A percentile compares a stretch with the other conserved stretches of the same genome.
phyloP scores from a whole-genome alignment of 2,113 vertebrate species.

The Zosterops lateralis region DNA sequence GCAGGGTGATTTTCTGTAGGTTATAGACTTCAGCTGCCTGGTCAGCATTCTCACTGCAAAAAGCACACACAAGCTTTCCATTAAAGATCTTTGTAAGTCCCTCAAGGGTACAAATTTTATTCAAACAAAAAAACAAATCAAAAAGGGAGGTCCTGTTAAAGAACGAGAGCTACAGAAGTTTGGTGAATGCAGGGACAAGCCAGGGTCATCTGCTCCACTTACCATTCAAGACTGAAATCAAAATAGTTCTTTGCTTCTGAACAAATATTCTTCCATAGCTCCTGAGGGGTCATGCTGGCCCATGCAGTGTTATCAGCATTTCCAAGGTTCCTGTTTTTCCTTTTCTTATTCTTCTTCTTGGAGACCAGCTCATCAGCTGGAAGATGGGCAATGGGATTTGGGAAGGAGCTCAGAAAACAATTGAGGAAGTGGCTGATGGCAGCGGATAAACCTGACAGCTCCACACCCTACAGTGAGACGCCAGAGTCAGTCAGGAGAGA shows the following conservation, averaged over 20 bases:
- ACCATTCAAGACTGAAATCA: conserved; percentile 89
- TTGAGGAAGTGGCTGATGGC: conserved; percentile 98
- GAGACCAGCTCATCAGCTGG: conserved; percentile 93
- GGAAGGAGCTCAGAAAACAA: conserved; percentile 95
- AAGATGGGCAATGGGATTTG: conserved; percentile 91
- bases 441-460: conserved; percentile 92
- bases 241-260: conserved; percentile 91
- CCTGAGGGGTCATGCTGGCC: conserved; percentile 91
- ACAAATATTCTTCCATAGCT: conserved; percentile 93
- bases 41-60: conserved; percentile 88
- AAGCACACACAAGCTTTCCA: neutral
- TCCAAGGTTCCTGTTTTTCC: conserved; percentile 88
- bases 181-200: neutral
- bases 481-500: neutral
- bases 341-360: conserved; percentile 91
- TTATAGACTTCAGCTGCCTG: conserved; percentile 89
- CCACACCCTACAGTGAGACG: conserved; percentile 82
- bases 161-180: neutral
- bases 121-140: neutral
- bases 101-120: neutral
- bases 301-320: conserved; percentile 91
- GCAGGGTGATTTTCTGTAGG: conserved; percentile 93
- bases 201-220: neutral
- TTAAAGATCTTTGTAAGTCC: neutral
- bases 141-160: neutral